Percentiles rank a stretch among this genome's conserved stretches.
Conservation (phyloP, 2,888 invertebrate genomes). For the Carterocephalus palaemon region DNA sequence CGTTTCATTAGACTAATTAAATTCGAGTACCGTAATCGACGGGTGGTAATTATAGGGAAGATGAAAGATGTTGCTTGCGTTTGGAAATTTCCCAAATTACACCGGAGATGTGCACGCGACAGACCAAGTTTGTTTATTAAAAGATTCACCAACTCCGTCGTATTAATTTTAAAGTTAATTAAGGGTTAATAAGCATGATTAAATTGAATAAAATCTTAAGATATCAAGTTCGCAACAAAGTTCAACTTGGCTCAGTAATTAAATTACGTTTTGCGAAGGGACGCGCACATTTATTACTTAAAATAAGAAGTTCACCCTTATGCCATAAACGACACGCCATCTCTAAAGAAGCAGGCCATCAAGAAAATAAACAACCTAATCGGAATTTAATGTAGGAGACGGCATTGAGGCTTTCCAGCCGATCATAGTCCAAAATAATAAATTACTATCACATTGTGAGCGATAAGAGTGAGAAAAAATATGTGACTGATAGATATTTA, state of each 20-base stretch:
- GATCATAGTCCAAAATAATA: no score
- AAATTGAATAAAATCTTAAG: constrained; percentile 21
- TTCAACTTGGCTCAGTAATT: constrained; percentile 17
- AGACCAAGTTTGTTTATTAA: constrained; percentile 44
- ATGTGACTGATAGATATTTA: no score
- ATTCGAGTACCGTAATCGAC: constrained; percentile 74
- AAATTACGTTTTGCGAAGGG: constrained; percentile 9
- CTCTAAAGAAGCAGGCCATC: background rate
- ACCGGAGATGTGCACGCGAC: constrained; percentile 33
- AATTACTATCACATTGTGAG: no score
- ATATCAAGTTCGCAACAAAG: constrained; percentile 17
- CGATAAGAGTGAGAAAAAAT: no score
- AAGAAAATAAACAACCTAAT: background rate
- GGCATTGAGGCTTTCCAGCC: no score
- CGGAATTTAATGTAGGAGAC: no score
- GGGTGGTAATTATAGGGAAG: constrained; percentile 63
- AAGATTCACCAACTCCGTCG: constrained; percentile 39
- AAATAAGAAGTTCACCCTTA: no score
- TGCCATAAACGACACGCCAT: no score
- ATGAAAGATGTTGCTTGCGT: constrained; percentile 49
- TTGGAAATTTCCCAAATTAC: constrained; percentile 39
- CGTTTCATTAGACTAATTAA: constrained; percentile 78
- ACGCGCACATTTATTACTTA: background rate
- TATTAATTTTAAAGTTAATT: constrained; percentile 53
- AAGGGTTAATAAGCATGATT: constrained; percentile 30